Evolutionary conservation across 2,113 vertebrate species (phyloP), one percentile per base, ranked within the genome.

Genomic region (Australoheros scitulus): DNA sequence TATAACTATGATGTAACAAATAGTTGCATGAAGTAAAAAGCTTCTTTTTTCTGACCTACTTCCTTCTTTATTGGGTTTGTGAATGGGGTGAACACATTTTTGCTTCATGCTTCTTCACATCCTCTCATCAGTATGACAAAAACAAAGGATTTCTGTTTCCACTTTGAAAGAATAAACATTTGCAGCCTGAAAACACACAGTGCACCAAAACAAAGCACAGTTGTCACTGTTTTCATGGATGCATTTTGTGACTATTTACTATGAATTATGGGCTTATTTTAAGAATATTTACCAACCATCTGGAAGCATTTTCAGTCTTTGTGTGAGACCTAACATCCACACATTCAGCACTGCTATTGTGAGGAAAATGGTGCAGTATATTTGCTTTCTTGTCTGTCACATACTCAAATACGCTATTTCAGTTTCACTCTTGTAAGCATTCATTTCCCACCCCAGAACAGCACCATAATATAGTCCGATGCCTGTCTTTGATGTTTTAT

Each of bases 401-500:
- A 80, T 59, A 24, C 38, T 52, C 55, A 43, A n/a, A 59, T 41
- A 36, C 57, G 22, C 75, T 38, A 61, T 77, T 85, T 81, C 47
- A 3, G 3, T 77, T 80, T 77, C 36, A 26, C 18, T 17, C 65
- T 76, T 77, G 76, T 58, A 74, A 18, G 76, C 76, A 75, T 82
- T 59, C 10, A 1, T 77, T 75, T 80, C 61, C 56, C 32, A 60
- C 84, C 59, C 65, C 34, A 60, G 61, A 80, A 90, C 75, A 72
- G 81, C 47, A n/a, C 84, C 18, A n/a, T 80, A 80, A 92, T 74
- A 36, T 10, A 80, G 76, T 59, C 58, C 56, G 76, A 84, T 83
- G 81, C 89, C 72, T 60, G 61, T 88, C 76, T 94, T 83, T 90
- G 83, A 95, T 96, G 82, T 92, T 93, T 95, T 95, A 95, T 96